A percentile compares a stretch with the other conserved stretches of the same genome.
These are phyloP conservation scores for Cirrhinus molitorella DNA, from an alignment of 2,797 vertebrate genomes.

Conservation along the genomic window DNA sequence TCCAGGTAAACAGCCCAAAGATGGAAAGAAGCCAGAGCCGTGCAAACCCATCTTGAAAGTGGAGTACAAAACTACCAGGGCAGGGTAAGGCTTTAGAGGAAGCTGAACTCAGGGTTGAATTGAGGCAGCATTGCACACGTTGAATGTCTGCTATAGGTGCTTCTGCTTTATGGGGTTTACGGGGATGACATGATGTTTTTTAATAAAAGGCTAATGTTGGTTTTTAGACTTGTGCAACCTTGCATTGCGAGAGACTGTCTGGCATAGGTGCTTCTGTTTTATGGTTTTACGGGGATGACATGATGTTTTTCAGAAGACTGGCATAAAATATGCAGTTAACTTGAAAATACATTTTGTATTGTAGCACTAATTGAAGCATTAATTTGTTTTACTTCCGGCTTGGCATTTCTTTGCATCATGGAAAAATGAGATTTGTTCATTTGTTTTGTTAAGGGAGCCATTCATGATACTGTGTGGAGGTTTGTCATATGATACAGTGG, in stretches of 20 bases:
- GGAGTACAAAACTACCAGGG: constrained; percentile 96
- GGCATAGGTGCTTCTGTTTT: not conserved
- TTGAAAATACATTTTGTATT: not conserved
- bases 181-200: not conserved
- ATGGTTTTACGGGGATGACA: not conserved
- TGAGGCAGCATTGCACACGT: not conserved
- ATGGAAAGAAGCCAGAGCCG: constrained; percentile 98
- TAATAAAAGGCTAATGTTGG: not conserved
- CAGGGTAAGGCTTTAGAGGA: constrained; percentile 83
- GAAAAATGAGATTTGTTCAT: constrained; percentile 32
- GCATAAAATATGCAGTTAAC: not conserved
- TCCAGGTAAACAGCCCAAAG: constrained; percentile 96
- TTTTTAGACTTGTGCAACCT: constrained; percentile 25
- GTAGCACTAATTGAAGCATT: not conserved
- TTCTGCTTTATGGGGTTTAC: not conserved
- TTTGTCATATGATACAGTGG: constrained; percentile 95
- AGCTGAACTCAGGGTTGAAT: not conserved
- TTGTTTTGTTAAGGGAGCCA: constrained; percentile 83
- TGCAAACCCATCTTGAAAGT: constrained; percentile 99
- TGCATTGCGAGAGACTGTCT: constrained; percentile 14
- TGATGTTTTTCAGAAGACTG: not conserved
- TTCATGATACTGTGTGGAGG: constrained; percentile 98
- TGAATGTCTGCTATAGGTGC: not conserved
- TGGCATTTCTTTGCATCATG: constrained; percentile 24
- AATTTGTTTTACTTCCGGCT: constrained; percentile 35